A percentile compares a stretch with the other conserved stretches of the same genome.
These are phyloP conservation scores for Diprion similis DNA, from an alignment of 1,140 invertebrate species.

Conservation along the genomic window DNA sequence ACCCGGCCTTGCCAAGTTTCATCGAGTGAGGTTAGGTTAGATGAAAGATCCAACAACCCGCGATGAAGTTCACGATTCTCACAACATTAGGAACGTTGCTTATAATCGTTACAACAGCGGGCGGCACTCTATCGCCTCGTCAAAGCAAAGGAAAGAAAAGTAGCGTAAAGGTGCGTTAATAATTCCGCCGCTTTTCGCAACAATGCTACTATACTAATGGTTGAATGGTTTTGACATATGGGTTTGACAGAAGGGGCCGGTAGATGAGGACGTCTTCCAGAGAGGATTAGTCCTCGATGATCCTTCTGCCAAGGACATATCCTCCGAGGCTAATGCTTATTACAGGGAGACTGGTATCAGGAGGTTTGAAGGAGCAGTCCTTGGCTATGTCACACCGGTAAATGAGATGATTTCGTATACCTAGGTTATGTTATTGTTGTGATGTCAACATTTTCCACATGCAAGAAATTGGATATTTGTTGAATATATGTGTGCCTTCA, in stretches of 20 bases:
- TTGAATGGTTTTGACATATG: too few relatives aligned
- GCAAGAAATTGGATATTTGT: constrained; percentile 22
- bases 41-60: not conserved
- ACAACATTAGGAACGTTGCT: constrained; percentile 23
- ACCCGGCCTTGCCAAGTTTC: too few relatives aligned
- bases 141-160: constrained; percentile 39
- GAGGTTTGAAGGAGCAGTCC: constrained; percentile 73
- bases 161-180: constrained; percentile 38
- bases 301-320: constrained; percentile 73
- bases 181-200: constrained; percentile 19
- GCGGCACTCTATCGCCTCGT: constrained; percentile 44
- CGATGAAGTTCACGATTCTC: not conserved
- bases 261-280: constrained; percentile 72
- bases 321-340: constrained; percentile 77
- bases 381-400: constrained; percentile 93
- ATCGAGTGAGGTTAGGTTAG: too few relatives aligned
- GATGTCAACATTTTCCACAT: not conserved
- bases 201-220: not conserved
- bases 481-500: constrained; percentile 17
- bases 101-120: constrained; percentile 28
- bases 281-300: constrained; percentile 72
- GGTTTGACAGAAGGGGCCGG: constrained; percentile 63
- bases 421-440: constrained; percentile 19
- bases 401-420: constrained; percentile 45
- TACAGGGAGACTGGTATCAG: constrained; percentile 71